These are phyloP conservation scores for Tuberolachnus salignus DNA, from an alignment of 2,888 invertebrate species.

Conservation along the genomic window DNA sequence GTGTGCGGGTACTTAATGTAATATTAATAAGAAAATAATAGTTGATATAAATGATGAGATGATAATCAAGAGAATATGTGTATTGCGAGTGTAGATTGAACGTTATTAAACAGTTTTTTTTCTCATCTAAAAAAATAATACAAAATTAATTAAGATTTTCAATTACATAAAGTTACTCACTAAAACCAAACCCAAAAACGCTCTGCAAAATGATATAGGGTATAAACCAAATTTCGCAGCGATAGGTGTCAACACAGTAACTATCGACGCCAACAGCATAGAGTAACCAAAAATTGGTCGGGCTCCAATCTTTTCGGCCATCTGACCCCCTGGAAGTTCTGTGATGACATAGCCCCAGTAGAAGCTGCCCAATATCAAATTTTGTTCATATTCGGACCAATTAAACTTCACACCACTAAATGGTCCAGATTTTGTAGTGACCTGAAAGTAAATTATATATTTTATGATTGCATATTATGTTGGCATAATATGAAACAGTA, in stretches of 20 bases:
- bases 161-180: too few relatives aligned
- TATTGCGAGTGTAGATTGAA: too few relatives aligned
- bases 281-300: slow-evolving; percentile 86
- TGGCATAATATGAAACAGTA: too few relatives aligned
- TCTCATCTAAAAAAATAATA: too few relatives aligned
- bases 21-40: too few relatives aligned
- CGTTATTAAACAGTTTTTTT: too few relatives aligned
- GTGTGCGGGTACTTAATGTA: too few relatives aligned
- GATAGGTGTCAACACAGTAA: slow-evolving; percentile 81
- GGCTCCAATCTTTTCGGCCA: slow-evolving; percentile 83
- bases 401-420: slow-evolving; percentile 66
- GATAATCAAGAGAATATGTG: too few relatives aligned
- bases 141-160: too few relatives aligned
- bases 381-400: slow-evolving; percentile 81
- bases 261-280: slow-evolving; percentile 78
- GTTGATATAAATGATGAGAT: too few relatives aligned
- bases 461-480: too few relatives aligned
- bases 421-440: background rate
- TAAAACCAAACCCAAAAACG: slow-evolving; percentile 77
- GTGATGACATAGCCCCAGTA: slow-evolving; percentile 92
- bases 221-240: slow-evolving; percentile 74
- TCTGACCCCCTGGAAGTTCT: slow-evolving; percentile 84
- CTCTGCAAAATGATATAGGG: slow-evolving; percentile 73
- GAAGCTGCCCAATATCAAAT: slow-evolving; percentile 82
- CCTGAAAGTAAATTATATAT: slow-evolving; percentile 1